phyloP scores from a whole-genome alignment of 2,113 vertebrate genomes.

The Perccottus glenii region DNA sequence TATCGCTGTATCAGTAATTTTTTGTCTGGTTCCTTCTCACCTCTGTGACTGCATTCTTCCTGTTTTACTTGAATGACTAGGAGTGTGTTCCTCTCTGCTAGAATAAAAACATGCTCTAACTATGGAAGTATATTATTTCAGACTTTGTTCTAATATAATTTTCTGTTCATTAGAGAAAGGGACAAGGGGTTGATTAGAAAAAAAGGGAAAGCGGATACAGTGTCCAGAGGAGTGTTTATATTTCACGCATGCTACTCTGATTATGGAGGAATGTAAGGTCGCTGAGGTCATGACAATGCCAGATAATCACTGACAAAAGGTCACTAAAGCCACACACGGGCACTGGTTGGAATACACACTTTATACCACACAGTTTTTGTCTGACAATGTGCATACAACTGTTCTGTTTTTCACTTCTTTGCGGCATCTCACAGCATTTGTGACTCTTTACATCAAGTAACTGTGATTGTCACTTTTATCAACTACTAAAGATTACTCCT shows the following conservation, averaged over 20 bases:
- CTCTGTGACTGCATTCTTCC: slow-evolving; percentile 5
- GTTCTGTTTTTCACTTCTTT: no score
- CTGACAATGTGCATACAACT: no score
- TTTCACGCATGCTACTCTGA: slow-evolving; percentile 36
- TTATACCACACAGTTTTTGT: neutral
- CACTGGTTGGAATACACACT: neutral
- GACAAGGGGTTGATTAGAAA: slow-evolving; percentile 3
- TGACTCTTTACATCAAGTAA: no score
- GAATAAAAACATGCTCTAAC: slow-evolving; percentile 18
- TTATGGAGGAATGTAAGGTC: slow-evolving; percentile 56
- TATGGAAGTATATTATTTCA: slow-evolving; percentile 5
- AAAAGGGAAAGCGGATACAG: neutral
- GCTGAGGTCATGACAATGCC: slow-evolving; percentile 11
- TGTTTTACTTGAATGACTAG: slow-evolving; percentile 25
- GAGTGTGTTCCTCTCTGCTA: slow-evolving; percentile 20
- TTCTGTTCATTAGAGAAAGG: neutral
- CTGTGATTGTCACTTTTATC: no score
- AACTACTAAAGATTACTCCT: no score
- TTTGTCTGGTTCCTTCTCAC: neutral
- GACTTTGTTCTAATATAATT: neutral
- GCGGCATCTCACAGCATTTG: no score
- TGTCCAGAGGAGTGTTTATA: slow-evolving; percentile 41
- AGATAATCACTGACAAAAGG: slow-evolving; percentile 15
- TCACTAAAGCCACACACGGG: slow-evolving; percentile 1
- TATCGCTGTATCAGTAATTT: slow-evolving; percentile 1